Conservation (phyloP, 2,888 invertebrate species). For the Lycaena phlaeas region DNA sequence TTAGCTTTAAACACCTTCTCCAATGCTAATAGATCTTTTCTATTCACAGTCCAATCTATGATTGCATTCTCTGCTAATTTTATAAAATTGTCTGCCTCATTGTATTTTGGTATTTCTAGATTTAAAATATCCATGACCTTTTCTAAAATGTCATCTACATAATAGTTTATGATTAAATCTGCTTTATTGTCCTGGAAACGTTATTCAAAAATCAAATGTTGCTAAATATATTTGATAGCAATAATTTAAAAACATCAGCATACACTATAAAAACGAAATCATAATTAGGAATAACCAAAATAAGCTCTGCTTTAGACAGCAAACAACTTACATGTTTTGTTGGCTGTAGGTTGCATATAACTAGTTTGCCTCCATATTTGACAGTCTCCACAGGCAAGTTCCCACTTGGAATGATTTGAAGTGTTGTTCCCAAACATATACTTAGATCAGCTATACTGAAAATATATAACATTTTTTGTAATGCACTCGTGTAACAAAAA, state of each 20-base stretch:
- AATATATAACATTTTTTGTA: slow-evolving; percentile 22
- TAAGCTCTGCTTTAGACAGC: not conserved
- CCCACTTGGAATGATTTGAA: slow-evolving; percentile 98
- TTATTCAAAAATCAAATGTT: no score
- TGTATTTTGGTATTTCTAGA: slow-evolving; percentile 82
- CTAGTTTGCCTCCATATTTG: slow-evolving; percentile 89
- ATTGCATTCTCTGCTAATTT: slow-evolving; percentile 56
- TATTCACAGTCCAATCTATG: slow-evolving; percentile 82
- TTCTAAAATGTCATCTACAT: slow-evolving; percentile 87
- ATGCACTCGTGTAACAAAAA: not conserved
- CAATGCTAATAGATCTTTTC: slow-evolving; percentile 71
- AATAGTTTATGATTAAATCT: slow-evolving; percentile 88
- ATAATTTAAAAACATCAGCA: no score
- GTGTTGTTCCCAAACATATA: slow-evolving; percentile 95
- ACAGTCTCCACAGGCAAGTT: slow-evolving; percentile 90
- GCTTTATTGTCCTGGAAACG: slow-evolving; percentile 94
- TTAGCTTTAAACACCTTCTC: slow-evolving; percentile 72
- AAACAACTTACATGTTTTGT: slow-evolving; percentile 95
- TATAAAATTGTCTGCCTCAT: slow-evolving; percentile 77
- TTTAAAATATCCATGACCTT: slow-evolving; percentile 82
- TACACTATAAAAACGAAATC: no score
- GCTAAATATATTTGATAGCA: no score
- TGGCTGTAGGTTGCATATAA: slow-evolving; percentile 96
- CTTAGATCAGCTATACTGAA: slow-evolving; percentile 92
- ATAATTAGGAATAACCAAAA: not conserved